phyloP scores from a whole-genome alignment of 2,113 vertebrate genomes.

The Zapornia atra region DNA sequence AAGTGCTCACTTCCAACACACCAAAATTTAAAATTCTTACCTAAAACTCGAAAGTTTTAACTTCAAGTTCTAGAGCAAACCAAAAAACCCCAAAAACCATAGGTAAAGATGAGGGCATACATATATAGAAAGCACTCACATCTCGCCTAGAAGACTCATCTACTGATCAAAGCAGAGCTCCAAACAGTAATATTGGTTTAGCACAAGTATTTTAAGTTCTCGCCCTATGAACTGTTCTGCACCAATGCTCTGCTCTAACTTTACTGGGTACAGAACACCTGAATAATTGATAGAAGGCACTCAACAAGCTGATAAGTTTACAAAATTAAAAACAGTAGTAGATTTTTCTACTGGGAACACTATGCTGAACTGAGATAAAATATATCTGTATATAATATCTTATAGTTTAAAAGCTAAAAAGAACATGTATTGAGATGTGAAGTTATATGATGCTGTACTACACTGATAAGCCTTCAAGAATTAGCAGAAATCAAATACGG shows the following conservation, averaged over 20 bases:
- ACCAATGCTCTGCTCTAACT: background rate
- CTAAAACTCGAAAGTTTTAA: background rate
- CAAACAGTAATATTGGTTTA: background rate
- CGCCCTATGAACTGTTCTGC: background rate
- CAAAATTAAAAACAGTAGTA: background rate
- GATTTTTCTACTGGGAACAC: background rate
- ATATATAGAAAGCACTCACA: background rate
- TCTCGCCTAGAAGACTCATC: background rate
- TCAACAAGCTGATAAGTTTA: background rate
- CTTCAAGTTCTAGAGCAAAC: background rate
- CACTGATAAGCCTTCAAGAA: conserved; percentile 52
- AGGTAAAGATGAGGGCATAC: background rate
- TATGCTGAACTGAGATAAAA: background rate
- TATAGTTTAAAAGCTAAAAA: background rate
- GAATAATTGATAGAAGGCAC: background rate
- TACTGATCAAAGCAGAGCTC: background rate
- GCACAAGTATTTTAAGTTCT: background rate
- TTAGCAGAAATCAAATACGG: background rate
- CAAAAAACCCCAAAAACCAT: too few relatives aligned
- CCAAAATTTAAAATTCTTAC: background rate
- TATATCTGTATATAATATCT: background rate
- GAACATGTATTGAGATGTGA: background rate
- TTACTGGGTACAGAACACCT: background rate
- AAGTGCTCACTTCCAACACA: background rate
- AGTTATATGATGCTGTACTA: background rate